A percentile compares a stretch with the other conserved stretches of the same genome.
Conservation (phyloP, 2,888 invertebrate species). For the Xanthorhoe spadicearia region DNA sequence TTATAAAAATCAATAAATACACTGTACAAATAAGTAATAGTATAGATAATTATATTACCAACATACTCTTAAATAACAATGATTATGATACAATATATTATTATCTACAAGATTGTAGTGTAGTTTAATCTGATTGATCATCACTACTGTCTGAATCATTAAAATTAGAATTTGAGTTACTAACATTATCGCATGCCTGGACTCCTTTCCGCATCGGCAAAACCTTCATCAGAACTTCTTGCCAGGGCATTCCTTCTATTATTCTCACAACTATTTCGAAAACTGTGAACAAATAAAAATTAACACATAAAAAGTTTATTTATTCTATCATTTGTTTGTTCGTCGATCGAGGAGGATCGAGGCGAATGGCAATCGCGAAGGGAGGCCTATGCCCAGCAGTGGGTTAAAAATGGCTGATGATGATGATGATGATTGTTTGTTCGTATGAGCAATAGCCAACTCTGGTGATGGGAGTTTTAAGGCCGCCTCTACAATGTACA, state of each 20-base stretch:
- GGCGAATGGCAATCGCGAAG: no score
- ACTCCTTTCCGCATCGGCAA: conserved; percentile 92
- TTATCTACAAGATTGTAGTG: conserved; percentile 1
- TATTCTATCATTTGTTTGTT: no score
- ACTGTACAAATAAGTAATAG: neutral
- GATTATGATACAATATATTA: no score
- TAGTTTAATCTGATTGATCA: conserved; percentile 31
- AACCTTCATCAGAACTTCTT: conserved; percentile 90
- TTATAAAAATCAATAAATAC: neutral
- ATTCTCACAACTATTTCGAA: conserved; percentile 92
- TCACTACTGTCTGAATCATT: conserved; percentile 59
- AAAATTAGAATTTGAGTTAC: conserved; percentile 56
- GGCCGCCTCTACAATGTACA: no score
- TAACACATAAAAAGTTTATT: conserved; percentile 6
- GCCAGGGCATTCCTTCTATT: conserved; percentile 91
- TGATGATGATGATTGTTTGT: no score
- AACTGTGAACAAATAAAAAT: conserved; percentile 83
- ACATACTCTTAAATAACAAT: neutral
- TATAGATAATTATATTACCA: neutral
- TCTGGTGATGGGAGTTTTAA: no score
- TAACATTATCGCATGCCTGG: conserved; percentile 65
- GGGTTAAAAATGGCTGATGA: no score
- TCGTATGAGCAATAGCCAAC: no score
- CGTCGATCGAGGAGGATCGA: no score
- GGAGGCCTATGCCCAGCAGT: no score